phyloP scores from a whole-genome alignment of 2,113 vertebrate species.

The Cryptotis parvus region DNA sequence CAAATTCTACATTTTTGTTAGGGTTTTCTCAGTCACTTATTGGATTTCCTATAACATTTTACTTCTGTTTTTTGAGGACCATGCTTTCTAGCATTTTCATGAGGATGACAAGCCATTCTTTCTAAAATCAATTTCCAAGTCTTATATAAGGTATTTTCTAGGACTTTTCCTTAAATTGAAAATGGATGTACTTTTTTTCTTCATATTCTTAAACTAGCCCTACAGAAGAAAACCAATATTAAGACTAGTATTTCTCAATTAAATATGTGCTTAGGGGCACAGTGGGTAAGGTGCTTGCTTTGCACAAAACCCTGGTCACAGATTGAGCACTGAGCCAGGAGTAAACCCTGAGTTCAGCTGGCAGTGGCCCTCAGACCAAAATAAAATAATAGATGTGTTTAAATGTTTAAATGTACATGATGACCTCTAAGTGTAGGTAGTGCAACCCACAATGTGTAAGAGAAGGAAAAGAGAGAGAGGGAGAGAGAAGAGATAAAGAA shows the following conservation, averaged over 20 bases:
- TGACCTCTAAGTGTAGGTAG: too few species aligned
- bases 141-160: conserved; percentile 59
- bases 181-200: neutral
- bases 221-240: neutral
- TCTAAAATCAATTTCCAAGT: conserved; percentile 59
- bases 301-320: too few species aligned
- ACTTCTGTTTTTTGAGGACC: neutral
- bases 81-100: conserved; percentile 59
- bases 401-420: too few species aligned
- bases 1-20: conserved; percentile 49
- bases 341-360: too few species aligned
- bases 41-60: conserved; percentile 58
- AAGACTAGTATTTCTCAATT: conserved; percentile 1
- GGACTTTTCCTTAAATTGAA: conserved; percentile 37
- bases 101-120: conserved; percentile 48
- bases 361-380: too few species aligned
- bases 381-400: neutral
- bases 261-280: neutral
- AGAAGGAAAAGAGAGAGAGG: too few species aligned
- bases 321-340: too few species aligned
- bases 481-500: too few species aligned
- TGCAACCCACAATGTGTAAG: too few species aligned
- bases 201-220: conserved; percentile 1
- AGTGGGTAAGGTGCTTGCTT: too few species aligned
- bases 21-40: neutral